Conservation (phyloP, 2,113 vertebrate genomes). For the Junco hyemalis region DNA sequence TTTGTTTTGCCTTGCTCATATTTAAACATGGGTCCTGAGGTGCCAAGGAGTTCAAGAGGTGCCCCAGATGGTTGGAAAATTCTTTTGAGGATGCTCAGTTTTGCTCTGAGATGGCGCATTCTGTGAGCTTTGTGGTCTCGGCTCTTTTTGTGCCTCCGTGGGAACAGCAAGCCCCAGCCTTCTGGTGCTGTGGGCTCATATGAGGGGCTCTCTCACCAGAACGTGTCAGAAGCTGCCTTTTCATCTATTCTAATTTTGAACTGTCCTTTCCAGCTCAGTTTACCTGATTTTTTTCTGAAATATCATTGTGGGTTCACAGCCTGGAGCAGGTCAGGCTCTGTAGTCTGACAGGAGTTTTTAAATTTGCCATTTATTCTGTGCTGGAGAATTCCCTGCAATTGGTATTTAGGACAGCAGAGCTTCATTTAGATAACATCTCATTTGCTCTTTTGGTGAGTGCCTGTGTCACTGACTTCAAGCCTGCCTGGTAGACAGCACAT, state of each 20-base stretch:
- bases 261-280: not conserved
- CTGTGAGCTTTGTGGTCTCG: not conserved
- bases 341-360: not conserved
- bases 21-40: not conserved
- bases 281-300: not conserved
- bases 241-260: not conserved
- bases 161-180: not conserved
- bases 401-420: not conserved
- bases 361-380: not conserved
- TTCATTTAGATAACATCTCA: not conserved
- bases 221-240: not conserved
- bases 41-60: not conserved
- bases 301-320: not conserved
- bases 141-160: not conserved
- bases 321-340: not conserved
- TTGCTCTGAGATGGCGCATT: fast-evolving
- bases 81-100: not conserved
- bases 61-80: not conserved
- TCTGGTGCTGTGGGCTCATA: not conserved
- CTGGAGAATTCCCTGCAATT: not conserved
- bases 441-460: slow-evolving; percentile 21
- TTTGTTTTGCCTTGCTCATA: not conserved
- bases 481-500: not conserved
- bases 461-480: not conserved
- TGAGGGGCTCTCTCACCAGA: not conserved